phyloP scores from a whole-genome alignment of 2,113 vertebrate genomes.

The Myodes glareolus region DNA sequence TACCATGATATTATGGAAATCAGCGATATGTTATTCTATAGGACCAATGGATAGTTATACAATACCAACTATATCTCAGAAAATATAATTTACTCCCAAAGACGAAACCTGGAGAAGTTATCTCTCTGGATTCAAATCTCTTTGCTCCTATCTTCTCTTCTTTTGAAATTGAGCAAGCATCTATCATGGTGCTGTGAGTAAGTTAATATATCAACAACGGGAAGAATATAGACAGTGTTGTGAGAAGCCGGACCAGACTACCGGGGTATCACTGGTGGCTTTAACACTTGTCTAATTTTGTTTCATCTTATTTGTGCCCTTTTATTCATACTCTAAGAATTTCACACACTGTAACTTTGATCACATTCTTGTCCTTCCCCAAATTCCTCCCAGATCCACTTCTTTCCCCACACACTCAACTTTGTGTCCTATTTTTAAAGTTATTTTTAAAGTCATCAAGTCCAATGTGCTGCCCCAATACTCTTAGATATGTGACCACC shows the following conservation, averaged over 20 bases:
- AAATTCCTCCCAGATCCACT: not conserved
- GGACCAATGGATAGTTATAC: not conserved
- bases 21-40: not conserved
- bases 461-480: not conserved
- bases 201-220: fast-evolving
- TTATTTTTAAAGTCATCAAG: not conserved
- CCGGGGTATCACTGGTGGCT: not conserved
- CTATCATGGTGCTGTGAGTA: fast-evolving
- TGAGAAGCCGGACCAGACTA: not conserved
- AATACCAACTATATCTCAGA: not conserved
- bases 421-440: not conserved
- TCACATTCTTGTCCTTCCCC: not conserved
- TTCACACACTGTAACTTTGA: not conserved
- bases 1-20: not conserved
- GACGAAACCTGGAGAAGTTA: not conserved
- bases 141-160: not conserved
- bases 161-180: fast-evolving
- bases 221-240: not conserved
- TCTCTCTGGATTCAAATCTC: not conserved
- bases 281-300: not conserved
- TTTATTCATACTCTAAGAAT: not conserved
- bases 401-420: not conserved
- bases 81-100: not conserved
- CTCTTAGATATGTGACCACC: not conserved
- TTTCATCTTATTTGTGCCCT: not conserved